A percentile compares a stretch with the other conserved stretches of the same genome.
Conservation (phyloP, 23 tunicate species). For the Ascidia mentula region DNA sequence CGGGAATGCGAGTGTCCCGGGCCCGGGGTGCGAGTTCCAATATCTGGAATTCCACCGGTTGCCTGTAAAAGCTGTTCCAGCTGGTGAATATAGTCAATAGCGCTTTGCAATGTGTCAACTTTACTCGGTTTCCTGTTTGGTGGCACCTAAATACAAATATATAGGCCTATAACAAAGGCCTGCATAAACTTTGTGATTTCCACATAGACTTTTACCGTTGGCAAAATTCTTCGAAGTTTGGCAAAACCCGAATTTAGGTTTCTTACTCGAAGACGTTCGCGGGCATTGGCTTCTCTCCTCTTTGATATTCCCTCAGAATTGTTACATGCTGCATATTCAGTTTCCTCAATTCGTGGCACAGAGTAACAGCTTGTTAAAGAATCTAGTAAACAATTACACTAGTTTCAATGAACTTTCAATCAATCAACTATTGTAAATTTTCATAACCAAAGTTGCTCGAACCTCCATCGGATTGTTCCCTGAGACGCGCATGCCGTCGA, state of each 20-base stretch:
- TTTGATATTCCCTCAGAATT: constrained; percentile 33
- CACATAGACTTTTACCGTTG: constrained; percentile 28
- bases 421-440: too few species aligned
- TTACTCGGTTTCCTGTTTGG: constrained; percentile 85
- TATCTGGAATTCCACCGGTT: constrained; percentile 80
- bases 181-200: too few species aligned
- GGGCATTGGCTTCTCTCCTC: constrained; percentile 82
- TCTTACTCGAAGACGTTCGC: constrained; percentile 60
- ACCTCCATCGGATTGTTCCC: too few species aligned
- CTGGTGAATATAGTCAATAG: constrained; percentile 79
- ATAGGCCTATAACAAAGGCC: background rate
- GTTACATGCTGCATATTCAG: background rate
- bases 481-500: too few species aligned
- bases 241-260: constrained; percentile 67
- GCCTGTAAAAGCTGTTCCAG: constrained; percentile 59
- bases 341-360: background rate
- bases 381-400: too few species aligned
- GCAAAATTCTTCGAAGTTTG: constrained; percentile 73
- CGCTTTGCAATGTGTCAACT: constrained; percentile 89
- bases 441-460: too few species aligned
- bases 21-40: constrained; percentile 25
- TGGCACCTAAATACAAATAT: constrained; percentile 38
- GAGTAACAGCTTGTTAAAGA: too few species aligned
- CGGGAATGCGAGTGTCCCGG: constrained; percentile 69
- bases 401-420: too few species aligned